Evolutionary conservation across 2,888 invertebrate species (phyloP), one percentile per base, ranked within the genome.

Genomic region (Epistrophe eligans): DNA sequence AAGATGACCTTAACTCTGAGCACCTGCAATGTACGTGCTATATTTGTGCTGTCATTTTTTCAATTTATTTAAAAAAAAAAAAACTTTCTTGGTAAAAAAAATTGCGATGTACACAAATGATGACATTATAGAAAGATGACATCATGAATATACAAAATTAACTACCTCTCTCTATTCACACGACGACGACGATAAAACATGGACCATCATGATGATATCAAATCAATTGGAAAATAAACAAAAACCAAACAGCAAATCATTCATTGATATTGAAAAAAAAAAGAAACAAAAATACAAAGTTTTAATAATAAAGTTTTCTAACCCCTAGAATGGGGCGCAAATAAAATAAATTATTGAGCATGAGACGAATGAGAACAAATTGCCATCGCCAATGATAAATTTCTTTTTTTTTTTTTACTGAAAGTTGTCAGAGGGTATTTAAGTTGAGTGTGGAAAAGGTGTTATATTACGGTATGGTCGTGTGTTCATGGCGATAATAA

Each of bases 331-430:
- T 67, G 60, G 64, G 67, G 32, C 48, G 70, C 80, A 84, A 66
- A 80, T 84, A 55, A 72, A 73, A 72, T 50, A 45, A 81, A 66
- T 74, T 70, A 81, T 57, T 64, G 67, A 74, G 45, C 62, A 73
- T 43, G 50, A 60, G 67, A 70, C 45, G 55, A 55, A 62, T 10
- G 57, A 62, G 28, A 77, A 48, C 19, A 38, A 38, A 62, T 73
- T 45, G 62, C 73, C 79, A 72, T 79, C 57, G 67, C 70, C 24
- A 58, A 40, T 85, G 81, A 85, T 85, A 85, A 82, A 82, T 81
- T 79, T 79, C 38, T 74, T 85, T 82, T 85, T 11, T 57, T n/a
- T 24, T 24, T 24, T 24, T 24, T 24, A 79, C 71, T 82, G 57
- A 74, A 81, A 77, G 60, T 81, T 85, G 73, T 81, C 85, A 73